These are phyloP conservation scores for Coelopa frigida DNA, from an alignment of 1,140 invertebrate genomes.

Conservation along the genomic window DNA sequence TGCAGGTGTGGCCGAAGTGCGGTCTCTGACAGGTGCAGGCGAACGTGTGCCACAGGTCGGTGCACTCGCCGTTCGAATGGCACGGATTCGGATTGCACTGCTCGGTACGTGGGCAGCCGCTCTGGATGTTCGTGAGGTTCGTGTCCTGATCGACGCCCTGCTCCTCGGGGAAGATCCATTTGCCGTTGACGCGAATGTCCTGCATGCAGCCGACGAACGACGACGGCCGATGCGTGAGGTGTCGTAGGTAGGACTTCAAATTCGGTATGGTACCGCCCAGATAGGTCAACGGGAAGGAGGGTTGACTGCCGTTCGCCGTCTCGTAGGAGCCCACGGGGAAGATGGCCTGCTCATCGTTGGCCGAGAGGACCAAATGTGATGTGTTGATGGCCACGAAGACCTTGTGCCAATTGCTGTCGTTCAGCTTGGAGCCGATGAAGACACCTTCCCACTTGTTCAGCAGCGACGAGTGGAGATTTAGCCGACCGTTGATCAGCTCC, in stretches of 20 bases:
- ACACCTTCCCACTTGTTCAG: slow-evolving; percentile 85
- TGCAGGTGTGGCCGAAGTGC: slow-evolving; percentile 77
- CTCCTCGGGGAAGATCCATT: slow-evolving; percentile 55
- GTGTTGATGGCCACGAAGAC: slow-evolving; percentile 80
- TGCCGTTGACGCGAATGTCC: slow-evolving; percentile 78
- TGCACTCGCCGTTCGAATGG: slow-evolving; percentile 74
- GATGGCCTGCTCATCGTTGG: slow-evolving; percentile 82
- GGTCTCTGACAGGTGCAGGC: slow-evolving; percentile 79
- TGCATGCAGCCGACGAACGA: slow-evolving; percentile 87
- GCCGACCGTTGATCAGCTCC: slow-evolving; percentile 67
- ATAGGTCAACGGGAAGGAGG: slow-evolving; percentile 73
- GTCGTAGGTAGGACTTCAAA: slow-evolving; percentile 52
- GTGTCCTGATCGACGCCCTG: slow-evolving; percentile 20
- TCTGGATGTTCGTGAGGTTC: slow-evolving; percentile 50
- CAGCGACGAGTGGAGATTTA: slow-evolving; percentile 79
- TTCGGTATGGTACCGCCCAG: slow-evolving; percentile 63
- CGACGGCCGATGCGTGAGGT: slow-evolving; percentile 61
- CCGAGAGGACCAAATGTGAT: slow-evolving; percentile 73
- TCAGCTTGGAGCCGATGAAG: slow-evolving; percentile 72
- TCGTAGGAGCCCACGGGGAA: slow-evolving; percentile 77
- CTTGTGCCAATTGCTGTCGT: slow-evolving; percentile 81
- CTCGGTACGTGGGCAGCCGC: slow-evolving; percentile 66
- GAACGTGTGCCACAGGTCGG: slow-evolving; percentile 83
- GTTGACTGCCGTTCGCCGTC: slow-evolving; percentile 61
- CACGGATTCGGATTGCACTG: slow-evolving; percentile 85